Evolutionary conservation across 2,113 vertebrate genomes (phyloP), one percentile per base, ranked within the genome.

Genomic region (Chamaetylas fuelleborni): DNA sequence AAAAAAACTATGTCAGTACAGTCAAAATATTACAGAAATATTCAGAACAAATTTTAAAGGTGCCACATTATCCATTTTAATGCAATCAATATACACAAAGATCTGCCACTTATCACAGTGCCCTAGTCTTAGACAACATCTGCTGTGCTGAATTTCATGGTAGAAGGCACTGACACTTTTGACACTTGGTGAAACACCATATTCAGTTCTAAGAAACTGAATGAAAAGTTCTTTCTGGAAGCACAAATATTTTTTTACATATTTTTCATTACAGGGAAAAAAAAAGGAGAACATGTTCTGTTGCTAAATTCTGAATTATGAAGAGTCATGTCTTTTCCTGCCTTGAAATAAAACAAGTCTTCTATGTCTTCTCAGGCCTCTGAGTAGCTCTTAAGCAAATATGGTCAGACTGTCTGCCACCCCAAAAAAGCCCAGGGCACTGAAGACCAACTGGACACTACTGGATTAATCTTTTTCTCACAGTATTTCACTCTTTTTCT

Each of bases 171-270:
- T 29, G 10, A 42, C 8, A 69, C 7, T 51, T 91, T 23, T 48
- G 14, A 73, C 53, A 57, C 19, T 54, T 64, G 54, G 1, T 83
- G 20, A 87, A 84, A 51, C 5, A 54, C 11, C 54, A n/a, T 14
- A 51, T 47, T 64, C 9, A 51, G 23, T 57, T 93, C 45, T 71
- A 14, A 33, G 47, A 78, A 86, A 43, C 6, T 10, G 10, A 67
- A 82, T 29, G 17, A 58, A 57, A 57, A 18, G 9, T 15, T 29
- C 1, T 54, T 84, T 81, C 25, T 58, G 33, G 26, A 77, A 77
- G 36, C 8, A 50, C 4, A 9, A 26, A 1, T 13, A 8, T 7
- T 18, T 47, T 20, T 42, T 47, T 9, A 12, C 3, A 29, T 0
- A 0, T 51, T 54, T 60, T 60, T 14, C 19, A 24, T 14, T 26